Base-by-base conservation (phyloP, 2,113 vertebrate genomes). In the Datnioides undecimradiatus region DNA sequence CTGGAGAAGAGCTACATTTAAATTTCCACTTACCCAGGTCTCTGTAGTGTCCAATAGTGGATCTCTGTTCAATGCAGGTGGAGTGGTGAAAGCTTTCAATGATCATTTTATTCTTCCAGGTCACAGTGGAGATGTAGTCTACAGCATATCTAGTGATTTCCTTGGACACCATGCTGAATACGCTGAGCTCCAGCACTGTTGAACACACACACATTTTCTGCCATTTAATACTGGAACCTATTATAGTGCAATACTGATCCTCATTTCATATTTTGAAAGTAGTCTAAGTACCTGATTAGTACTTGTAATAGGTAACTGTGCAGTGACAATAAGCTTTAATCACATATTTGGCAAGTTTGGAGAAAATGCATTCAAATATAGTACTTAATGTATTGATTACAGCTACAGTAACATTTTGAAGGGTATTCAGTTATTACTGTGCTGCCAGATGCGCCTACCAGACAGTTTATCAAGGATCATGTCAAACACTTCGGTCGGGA, bases 81-180 rank as follows among this genome's bases (percentile, higher is more conserved):
- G 70, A 51, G 72, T 51, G 67, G 76, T 97, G 96, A 74, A 97
- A 95, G 40, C 93, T 93, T 65, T 94, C 93, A 80, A 87, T 60
- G 73, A 97, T 93, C 60, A 93, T 93, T 75, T 93, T 95, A 70
- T 92, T 96, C 82, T 77, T 96, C 95, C 96, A 97, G 48, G 93
- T 67, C 5, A 91, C n/a, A 9, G 94, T 95, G 73, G 93, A 95
- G 79, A 97, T 94, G 83, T 97, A 96, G 87, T 90, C 82, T 58
- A 95, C 48, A 23, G 97, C 70, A 27, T 23, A 79, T 59, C 36
- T 76, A 78, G 80, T 95, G 85, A 97, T 88, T 76, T 92, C 83
- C 90, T 97, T 98, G 25, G 97, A 98, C 59, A 93, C 95, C 96
- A 97, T 95, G 90, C 96, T 95, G 89, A 99, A 90, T 77, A 92